A percentile compares a stretch with the other conserved stretches of the same genome.
phyloP scores from a whole-genome alignment of 2,888 invertebrate genomes.

The Cephus spinipes region DNA sequence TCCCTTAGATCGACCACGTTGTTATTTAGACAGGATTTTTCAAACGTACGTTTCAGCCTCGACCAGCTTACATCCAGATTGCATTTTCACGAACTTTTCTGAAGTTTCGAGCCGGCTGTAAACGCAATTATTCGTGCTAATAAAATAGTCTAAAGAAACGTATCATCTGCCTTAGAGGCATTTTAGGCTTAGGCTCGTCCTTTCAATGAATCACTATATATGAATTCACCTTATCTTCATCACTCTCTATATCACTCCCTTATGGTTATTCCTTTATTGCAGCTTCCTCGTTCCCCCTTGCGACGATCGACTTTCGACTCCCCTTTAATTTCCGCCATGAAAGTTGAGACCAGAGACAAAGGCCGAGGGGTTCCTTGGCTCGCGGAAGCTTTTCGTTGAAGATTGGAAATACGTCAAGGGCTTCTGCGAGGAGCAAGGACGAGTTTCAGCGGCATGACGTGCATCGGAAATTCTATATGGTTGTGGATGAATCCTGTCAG shows the following conservation, averaged over 20 bases:
- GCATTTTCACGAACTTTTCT: too few relatives aligned
- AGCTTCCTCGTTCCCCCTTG: background rate
- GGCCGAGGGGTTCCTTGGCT: background rate
- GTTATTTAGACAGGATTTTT: too few relatives aligned
- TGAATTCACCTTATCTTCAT: background rate
- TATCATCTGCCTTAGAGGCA: too few relatives aligned
- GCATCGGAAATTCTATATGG: background rate
- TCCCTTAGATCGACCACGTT: too few relatives aligned
- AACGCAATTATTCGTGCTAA: too few relatives aligned
- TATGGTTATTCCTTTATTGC: background rate
- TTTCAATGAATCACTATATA: too few relatives aligned
- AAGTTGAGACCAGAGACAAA: background rate
- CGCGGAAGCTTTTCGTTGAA: background rate
- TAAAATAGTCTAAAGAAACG: too few relatives aligned
- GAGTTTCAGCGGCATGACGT: background rate
- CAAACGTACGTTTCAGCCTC: too few relatives aligned
- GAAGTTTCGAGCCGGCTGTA: too few relatives aligned
- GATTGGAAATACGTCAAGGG: background rate
- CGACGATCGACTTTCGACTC: background rate
- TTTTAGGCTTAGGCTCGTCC: too few relatives aligned
- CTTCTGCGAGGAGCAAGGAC: background rate
- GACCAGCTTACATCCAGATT: too few relatives aligned
- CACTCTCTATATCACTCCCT: background rate
- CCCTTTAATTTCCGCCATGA: background rate
- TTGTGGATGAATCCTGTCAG: background rate